Conservation (phyloP, 2,888 invertebrate genomes). For the Bibio marci region DNA sequence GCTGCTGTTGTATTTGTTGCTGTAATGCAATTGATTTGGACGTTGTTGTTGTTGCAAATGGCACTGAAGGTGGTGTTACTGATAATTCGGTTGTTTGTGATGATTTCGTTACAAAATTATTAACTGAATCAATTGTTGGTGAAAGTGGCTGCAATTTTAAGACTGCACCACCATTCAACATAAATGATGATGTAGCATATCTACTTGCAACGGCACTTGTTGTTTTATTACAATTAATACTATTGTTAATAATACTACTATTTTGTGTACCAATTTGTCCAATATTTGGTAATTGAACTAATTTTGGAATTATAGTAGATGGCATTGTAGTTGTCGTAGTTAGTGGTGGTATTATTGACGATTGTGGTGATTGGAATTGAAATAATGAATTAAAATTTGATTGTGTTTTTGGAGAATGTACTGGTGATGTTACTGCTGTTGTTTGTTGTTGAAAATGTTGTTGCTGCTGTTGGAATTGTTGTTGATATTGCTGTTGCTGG, state of each 20-base stretch:
- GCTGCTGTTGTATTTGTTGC: neutral
- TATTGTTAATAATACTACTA: constrained; percentile 21
- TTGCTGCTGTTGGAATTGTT: constrained; percentile 8
- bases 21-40: constrained; percentile 5
- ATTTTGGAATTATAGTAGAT: constrained; percentile 38
- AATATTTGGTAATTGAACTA: constrained; percentile 44
- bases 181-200: constrained; percentile 18
- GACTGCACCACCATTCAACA: constrained; percentile 24
- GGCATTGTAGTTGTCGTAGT: no score
- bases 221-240: neutral
- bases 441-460: constrained; percentile 7
- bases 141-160: constrained; percentile 22
- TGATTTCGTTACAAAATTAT: no score
- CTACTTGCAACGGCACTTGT: constrained; percentile 1
- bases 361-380: constrained; percentile 5
- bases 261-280: constrained; percentile 32
- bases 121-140: no score
- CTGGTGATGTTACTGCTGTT: constrained; percentile 7
- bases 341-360: no score
- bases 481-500: constrained; percentile 16
- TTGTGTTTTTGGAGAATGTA: constrained; percentile 7
- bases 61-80: constrained; percentile 8
- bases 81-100: constrained; percentile 4
- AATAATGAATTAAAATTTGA: constrained; percentile 4
- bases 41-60: constrained; percentile 6